phyloP scores from a whole-genome alignment of 2,113 vertebrate species.

The Elaphurus davidianus region DNA sequence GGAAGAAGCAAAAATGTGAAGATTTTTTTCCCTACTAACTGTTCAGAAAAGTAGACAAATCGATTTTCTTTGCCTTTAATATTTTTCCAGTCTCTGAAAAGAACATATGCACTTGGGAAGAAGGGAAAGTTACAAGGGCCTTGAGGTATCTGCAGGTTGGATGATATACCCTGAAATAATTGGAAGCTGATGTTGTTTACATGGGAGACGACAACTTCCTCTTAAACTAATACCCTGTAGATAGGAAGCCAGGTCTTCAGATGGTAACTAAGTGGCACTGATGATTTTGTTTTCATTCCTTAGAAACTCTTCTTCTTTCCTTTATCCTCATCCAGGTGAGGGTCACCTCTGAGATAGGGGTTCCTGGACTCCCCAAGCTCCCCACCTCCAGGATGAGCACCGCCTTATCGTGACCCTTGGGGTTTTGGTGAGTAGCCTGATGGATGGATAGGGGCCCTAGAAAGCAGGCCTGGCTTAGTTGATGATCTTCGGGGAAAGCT shows the following conservation, averaged over 20 bases:
- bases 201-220: background rate
- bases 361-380: constrained; percentile 62
- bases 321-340: constrained; percentile 73
- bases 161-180: background rate
- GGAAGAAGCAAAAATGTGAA: background rate
- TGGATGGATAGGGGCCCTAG: background rate
- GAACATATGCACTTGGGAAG: background rate
- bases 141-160: background rate
- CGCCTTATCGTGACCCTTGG: constrained; percentile 84
- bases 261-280: background rate
- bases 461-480: background rate
- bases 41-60: constrained; percentile 24
- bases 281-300: background rate
- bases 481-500: background rate
- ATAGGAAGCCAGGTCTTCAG: background rate
- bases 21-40: background rate
- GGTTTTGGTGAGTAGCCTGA: constrained; percentile 82
- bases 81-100: constrained; percentile 24
- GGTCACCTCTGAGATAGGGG: constrained; percentile 69
- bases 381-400: constrained; percentile 80
- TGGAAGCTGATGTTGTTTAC: background rate
- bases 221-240: background rate
- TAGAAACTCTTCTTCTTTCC: background rate
- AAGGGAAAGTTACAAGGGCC: background rate
- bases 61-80: background rate